Conservation (phyloP, 2,888 invertebrate species). For the Drosophila testacea region DNA sequence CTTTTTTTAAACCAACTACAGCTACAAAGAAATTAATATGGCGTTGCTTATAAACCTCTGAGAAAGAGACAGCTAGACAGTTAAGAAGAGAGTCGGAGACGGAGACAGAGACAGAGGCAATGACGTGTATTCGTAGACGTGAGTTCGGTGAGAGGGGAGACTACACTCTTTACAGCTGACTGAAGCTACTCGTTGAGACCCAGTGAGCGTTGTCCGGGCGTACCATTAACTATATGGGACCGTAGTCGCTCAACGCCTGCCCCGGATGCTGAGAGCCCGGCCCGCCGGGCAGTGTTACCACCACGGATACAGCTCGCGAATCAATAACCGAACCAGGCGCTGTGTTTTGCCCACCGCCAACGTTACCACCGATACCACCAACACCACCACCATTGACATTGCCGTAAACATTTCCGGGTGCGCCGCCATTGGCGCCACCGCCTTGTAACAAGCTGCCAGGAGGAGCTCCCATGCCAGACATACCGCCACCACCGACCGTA, state of each 20-base stretch:
- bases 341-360: slow-evolving; percentile 82
- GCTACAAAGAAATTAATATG: slow-evolving; percentile 75
- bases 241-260: slow-evolving; percentile 85
- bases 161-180: slow-evolving; percentile 83
- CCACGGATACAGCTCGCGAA: slow-evolving; percentile 85
- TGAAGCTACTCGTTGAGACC: slow-evolving; percentile 85
- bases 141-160: slow-evolving; percentile 18
- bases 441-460: slow-evolving; percentile 83
- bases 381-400: slow-evolving; percentile 80
- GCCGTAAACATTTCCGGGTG: slow-evolving; percentile 72
- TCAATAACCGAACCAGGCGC: slow-evolving; percentile 84
- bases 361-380: slow-evolving; percentile 76
- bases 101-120: slow-evolving; percentile 22
- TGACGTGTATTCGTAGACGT: slow-evolving; percentile 20
- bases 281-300: slow-evolving; percentile 85
- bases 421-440: slow-evolving; percentile 79
- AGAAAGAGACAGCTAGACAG: slow-evolving; percentile 45
- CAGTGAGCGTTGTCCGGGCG: slow-evolving; percentile 86
- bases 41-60: slow-evolving; percentile 73
- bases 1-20: slow-evolving; percentile 71
- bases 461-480: slow-evolving; percentile 84
- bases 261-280: slow-evolving; percentile 85
- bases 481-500: slow-evolving; percentile 84
- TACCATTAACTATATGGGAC: slow-evolving; percentile 86
- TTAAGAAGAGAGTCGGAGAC: slow-evolving; percentile 22